Base-by-base conservation (phyloP, 2,888 invertebrate species). In the Acanthosepion pharaonis region DNA sequence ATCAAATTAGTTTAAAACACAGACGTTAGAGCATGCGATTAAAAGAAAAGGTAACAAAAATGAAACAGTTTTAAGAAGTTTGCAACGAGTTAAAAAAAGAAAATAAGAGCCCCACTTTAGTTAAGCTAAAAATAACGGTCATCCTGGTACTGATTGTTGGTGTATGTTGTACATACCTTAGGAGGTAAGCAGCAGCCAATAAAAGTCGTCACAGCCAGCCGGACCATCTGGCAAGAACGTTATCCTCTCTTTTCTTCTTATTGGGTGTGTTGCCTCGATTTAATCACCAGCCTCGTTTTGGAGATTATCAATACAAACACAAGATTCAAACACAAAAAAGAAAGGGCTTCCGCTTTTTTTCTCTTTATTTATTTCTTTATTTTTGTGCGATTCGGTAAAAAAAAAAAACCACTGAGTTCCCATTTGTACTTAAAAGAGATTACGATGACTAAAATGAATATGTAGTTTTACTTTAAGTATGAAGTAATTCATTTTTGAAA, bases 101-200 rank as follows among this genome's bases (percentile, higher is more conserved):
- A 33, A 33, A 33, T 33, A 33, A 78, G 28, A 78, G 2, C n/a
- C 15, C 78, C n/a, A 5, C 9, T 33, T 78, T 33, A 33, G 11
- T 78, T n/a, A n/a, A 78, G 78, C 78, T n/a, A 78, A 78, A 78
- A 78, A 78, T 78, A 78, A 78, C 78, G 78, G 78, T 78, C 78
- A 78, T 78, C n/a, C 33, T 33, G 15, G 78, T n/a, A n/a, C 15
- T n/a, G n/a, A n/a, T n/a, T 78, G n/a, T 78, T 78, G 78, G 78
- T 78, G n/a, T n/a, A n/a, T n/a, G 78, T n/a, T n/a, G 33, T 78
- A 59, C 33, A 78, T 78, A 78, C 78, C 78, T 78, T 78, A 78
- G 78, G 78, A 78, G n/a, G 78, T n/a, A n/a, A 78, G 78, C 33
- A 78, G 78, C 15, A 78, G 78, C n/a, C 78, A 78, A 15, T 78